phyloP scores from a whole-genome alignment of 2,797 vertebrate species.

The Buphagus erythrorhynchus region DNA sequence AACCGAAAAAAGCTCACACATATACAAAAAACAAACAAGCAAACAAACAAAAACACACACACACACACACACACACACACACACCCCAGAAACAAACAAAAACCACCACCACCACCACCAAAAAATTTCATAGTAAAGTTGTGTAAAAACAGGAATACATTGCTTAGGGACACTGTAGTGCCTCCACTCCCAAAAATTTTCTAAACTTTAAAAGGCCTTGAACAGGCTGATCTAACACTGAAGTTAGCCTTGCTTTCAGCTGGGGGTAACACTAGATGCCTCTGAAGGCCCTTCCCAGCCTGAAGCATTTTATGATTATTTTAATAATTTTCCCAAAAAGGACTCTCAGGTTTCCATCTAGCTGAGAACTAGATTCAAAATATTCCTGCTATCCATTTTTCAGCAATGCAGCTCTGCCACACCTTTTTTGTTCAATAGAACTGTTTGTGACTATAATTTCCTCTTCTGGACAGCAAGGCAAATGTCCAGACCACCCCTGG shows the following conservation, averaged over 20 bases:
- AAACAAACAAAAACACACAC: not conserved
- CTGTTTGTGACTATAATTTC: not conserved
- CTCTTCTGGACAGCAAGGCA: not conserved
- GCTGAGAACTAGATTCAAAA: not conserved
- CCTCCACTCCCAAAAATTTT: not conserved
- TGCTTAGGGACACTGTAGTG: not conserved
- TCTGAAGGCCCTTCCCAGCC: not conserved
- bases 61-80: too few relatives aligned
- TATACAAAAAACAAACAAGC: not conserved
- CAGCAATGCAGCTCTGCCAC: not conserved
- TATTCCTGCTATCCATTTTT: not conserved
- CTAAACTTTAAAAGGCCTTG: not conserved
- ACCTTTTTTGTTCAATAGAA: not conserved
- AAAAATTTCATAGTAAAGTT: not conserved
- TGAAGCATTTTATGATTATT: not conserved
- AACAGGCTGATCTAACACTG: not conserved
- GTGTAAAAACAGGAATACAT: not conserved
- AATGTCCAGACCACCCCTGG: not conserved
- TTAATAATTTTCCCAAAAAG: not conserved
- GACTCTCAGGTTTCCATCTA: not conserved
- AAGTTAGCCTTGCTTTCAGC: not conserved
- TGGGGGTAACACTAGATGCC: not conserved
- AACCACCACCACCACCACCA: accelerated
- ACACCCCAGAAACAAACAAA: not conserved
- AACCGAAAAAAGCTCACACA: not conserved